phyloP scores from a whole-genome alignment of 1,140 invertebrate species.

The Wiebesia pumilae region DNA sequence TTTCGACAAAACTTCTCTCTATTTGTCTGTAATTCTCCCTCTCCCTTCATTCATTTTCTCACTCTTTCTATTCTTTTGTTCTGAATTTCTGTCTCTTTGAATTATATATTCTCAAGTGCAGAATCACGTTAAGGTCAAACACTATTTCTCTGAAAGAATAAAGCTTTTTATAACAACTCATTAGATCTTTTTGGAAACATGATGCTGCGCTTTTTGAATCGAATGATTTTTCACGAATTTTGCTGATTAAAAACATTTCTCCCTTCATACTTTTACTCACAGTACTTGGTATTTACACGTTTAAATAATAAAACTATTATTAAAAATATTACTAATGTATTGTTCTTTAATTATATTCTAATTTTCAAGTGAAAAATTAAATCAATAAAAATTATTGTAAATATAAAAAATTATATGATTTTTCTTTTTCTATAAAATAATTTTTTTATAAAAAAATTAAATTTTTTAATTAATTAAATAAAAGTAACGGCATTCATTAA shows the following conservation, averaged over 20 bases:
- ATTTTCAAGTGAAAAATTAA: too few relatives aligned
- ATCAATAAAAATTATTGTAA: too few relatives aligned
- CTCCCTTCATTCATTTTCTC: neutral
- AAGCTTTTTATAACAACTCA: constrained; percentile 40
- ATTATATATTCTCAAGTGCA: neutral
- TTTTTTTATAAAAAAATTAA: too few relatives aligned
- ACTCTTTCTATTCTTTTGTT: neutral
- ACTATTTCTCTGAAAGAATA: neutral
- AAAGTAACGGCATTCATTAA: too few relatives aligned
- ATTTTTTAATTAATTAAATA: too few relatives aligned
- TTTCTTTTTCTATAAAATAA: too few relatives aligned
- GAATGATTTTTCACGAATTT: constrained; percentile 11
- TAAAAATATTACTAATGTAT: too few relatives aligned
- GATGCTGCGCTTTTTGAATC: neutral
- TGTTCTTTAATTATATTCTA: too few relatives aligned
- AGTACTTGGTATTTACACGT: neutral
- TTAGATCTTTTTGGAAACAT: constrained; percentile 25
- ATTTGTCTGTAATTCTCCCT: neutral
- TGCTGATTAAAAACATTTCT: neutral
- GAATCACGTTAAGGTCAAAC: constrained; percentile 8
- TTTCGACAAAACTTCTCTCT: neutral
- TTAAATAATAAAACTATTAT: neutral
- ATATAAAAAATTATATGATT: too few relatives aligned
- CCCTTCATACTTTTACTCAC: neutral
- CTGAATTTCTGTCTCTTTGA: neutral